Base-by-base conservation (phyloP, 2,888 invertebrate species). In the Orthosia gothica region DNA sequence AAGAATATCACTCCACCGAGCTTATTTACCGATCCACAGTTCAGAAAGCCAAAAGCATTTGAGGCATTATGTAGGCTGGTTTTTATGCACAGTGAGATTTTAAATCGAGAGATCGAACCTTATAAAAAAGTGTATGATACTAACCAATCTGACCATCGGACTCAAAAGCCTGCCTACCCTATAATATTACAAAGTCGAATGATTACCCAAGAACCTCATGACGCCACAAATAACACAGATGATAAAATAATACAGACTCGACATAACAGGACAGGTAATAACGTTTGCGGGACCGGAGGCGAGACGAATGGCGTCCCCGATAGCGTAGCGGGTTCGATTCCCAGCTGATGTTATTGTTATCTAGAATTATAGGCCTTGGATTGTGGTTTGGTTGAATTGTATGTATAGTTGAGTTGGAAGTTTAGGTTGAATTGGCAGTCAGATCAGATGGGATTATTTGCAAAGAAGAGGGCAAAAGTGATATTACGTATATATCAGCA, bases 241-340 rank as follows among this genome's bases (percentile, higher is more conserved):
- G 74, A 77, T 78, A 81, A 79, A 87, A 85, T 82, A 82, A 85
- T 67, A 88, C 66, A 74, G 67, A 81, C 49, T 11, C 66, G 75
- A 66, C 45, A 59, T 86, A 87, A 87, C 86, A 74, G 86, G 74
- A 86, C 11, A 67, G 62, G 81, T 65, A 86, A 87, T 86, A 86
- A 85, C 70, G 63, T 76, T 74, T 80, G 73, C 86, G 86, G 86
- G 74, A 85, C 70, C 50, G 64, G 40, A 74, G 52, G 74, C 79
- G 86, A 69, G 79, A 76, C 74, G 79, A 87, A 86, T 83, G 67
- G 75, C 40, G 86, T 73, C 74, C 81, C 72, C 79, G 72, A 87
- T 86, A 73, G 61, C 63, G 70, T 65, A 78, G 85, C 78, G 73
- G 62, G 81, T 83, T 85, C 72, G 74, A 75, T 72, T 79, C 85